Evolutionary conservation across 1,140 invertebrate genomes (phyloP).

Genomic region (Pachypsylla venusta): DNA sequence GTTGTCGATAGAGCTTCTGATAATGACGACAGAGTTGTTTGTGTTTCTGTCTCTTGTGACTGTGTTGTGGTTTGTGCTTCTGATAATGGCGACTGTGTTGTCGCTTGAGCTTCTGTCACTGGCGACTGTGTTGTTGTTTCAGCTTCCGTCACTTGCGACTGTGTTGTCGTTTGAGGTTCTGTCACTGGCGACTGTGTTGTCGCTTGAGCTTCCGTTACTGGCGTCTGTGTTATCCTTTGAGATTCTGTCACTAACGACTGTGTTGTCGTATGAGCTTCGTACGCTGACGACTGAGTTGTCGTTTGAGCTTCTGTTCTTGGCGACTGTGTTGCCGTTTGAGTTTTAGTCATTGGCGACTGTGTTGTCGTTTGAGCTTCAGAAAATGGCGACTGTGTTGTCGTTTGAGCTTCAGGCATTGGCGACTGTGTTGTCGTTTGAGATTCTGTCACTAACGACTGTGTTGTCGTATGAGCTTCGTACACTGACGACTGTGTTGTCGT

Average conservation of each 20-base stretch:
- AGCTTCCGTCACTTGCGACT: not conserved
- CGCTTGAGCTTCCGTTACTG: not conserved
- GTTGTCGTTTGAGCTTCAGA: not conserved
- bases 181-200: not conserved
- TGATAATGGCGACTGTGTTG: not conserved
- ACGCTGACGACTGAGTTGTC: too few relatives aligned
- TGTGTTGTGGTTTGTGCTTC: not conserved
- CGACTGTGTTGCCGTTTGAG: too few relatives aligned
- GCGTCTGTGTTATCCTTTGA: not conserved
- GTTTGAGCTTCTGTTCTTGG: too few relatives aligned
- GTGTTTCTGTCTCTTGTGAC: not conserved
- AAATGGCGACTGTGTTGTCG: not conserved
- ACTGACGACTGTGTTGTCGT: not conserved
- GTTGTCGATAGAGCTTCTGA: slow-evolving; percentile 7
- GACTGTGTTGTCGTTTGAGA: not conserved
- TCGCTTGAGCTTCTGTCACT: not conserved
- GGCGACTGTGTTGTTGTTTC: not conserved
- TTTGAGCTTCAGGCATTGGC: slow-evolving; percentile 7
- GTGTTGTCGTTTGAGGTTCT: not conserved
- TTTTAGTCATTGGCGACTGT: too few relatives aligned
- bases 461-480: slow-evolving; percentile 8
- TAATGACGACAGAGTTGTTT: not conserved
- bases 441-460: not conserved
- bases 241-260: not conserved
- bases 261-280: too few relatives aligned